A percentile compares a stretch with the other conserved stretches of the same genome.
phyloP scores from a whole-genome alignment of 37 sponge, comb jelly and placozoan species.

The Amphimedon queenslandica region DNA sequence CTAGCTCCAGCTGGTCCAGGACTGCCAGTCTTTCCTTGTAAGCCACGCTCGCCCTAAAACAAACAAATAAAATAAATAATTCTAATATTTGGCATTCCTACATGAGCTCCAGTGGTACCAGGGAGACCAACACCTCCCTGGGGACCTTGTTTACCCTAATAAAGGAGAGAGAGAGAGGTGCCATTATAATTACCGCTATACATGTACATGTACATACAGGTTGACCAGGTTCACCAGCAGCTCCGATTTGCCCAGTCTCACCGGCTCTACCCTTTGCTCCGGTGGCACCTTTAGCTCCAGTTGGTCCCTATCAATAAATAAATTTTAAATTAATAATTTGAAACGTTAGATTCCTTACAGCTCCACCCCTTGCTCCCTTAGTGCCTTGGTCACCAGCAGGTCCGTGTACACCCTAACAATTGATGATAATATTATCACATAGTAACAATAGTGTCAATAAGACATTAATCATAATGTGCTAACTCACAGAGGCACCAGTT shows the following conservation, averaged over 20 bases:
- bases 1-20: conserved; percentile 10
- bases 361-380: too few relatives aligned
- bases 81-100: too few relatives aligned
- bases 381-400: conserved; percentile 38
- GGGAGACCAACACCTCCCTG: conserved; percentile 29
- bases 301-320: background rate
- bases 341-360: too few relatives aligned
- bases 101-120: conserved; percentile 45
- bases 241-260: conserved; percentile 6
- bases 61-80: too few relatives aligned
- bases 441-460: background rate
- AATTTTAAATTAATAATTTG: too few relatives aligned
- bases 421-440: conserved; percentile 22
- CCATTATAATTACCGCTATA: background rate
- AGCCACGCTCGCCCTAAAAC: too few relatives aligned
- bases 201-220: background rate
- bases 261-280: conserved; percentile 9
- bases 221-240: conserved; percentile 13
- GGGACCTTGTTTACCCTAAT: background rate
- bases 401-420: conserved; percentile 39
- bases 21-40: too few relatives aligned
- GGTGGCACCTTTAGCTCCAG: conserved; percentile 2
- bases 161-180: background rate
- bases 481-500: conserved; percentile 60
- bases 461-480: background rate